These are phyloP conservation scores for Phalacrocorax carbo DNA, from an alignment of 2,113 vertebrate genomes.

Conservation along the genomic window DNA sequence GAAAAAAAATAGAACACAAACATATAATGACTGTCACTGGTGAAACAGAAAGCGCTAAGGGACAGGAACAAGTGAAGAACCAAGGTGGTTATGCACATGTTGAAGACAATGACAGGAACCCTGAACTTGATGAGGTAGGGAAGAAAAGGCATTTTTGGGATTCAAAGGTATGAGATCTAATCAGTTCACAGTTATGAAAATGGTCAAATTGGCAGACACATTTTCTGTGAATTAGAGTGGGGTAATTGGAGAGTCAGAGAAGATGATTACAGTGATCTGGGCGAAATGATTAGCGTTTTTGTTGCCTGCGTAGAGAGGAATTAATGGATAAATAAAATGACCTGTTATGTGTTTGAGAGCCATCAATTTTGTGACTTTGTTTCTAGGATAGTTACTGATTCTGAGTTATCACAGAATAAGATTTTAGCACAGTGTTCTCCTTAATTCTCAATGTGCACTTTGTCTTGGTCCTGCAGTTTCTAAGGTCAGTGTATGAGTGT, in stretches of 20 bases:
- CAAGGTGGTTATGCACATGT: neutral
- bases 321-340: neutral
- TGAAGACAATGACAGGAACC: neutral
- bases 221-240: neutral
- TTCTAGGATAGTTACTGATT: neutral
- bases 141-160: neutral
- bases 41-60: neutral
- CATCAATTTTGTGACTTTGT: neutral
- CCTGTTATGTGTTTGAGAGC: neutral
- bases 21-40: neutral
- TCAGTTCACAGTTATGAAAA: neutral
- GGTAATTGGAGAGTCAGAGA: neutral
- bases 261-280: neutral
- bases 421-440: neutral
- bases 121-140: neutral
- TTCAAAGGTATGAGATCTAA: neutral
- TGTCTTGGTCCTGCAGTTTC: neutral
- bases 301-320: neutral
- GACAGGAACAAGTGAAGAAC: neutral
- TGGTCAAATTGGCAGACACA: neutral
- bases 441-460: neutral
- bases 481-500: neutral
- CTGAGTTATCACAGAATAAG: neutral
- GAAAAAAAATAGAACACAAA: fast-evolving
- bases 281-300: neutral